Percentiles rank a stretch among this genome's conserved stretches.
Evolutionary conservation across 1,140 invertebrate genomes (phyloP).

Genomic region (Campoletis sonorensis): DNA sequence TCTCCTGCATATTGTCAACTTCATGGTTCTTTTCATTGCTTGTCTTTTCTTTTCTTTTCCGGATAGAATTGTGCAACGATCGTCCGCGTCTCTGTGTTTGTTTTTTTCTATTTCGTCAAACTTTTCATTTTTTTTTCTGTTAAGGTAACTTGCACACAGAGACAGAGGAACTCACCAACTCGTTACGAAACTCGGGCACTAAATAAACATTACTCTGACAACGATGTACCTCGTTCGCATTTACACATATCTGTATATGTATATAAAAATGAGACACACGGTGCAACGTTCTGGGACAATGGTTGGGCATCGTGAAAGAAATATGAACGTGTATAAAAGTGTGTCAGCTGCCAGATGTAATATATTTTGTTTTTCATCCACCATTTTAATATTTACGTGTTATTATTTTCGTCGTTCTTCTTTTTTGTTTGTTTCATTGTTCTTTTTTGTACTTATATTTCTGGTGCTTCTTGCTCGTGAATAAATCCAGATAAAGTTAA

Average conservation of each 20-base stretch:
- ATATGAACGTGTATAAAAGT: slow-evolving; percentile 26
- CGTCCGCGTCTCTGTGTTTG: too few species aligned
- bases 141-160: slow-evolving; percentile 16
- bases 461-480: too few species aligned
- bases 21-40: background rate
- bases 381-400: slow-evolving; percentile 28
- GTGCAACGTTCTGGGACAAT: slow-evolving; percentile 17
- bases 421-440: background rate
- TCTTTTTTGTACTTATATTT: too few species aligned
- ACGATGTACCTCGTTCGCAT: slow-evolving; percentile 4
- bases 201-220: slow-evolving; percentile 33
- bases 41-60: background rate
- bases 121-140: background rate
- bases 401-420: background rate
- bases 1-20: background rate
- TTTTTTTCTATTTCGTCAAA: too few species aligned
- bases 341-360: slow-evolving; percentile 21
- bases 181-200: slow-evolving; percentile 41
- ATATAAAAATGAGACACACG: background rate
- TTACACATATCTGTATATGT: background rate
- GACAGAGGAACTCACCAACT: slow-evolving; percentile 9
- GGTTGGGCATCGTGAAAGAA: slow-evolving; percentile 23
- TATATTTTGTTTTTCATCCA: background rate
- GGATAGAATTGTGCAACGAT: background rate
- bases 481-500: too few species aligned